Evolutionary conservation across 2,113 vertebrate species (phyloP).

Genomic region (Lipophrys pholis): DNA sequence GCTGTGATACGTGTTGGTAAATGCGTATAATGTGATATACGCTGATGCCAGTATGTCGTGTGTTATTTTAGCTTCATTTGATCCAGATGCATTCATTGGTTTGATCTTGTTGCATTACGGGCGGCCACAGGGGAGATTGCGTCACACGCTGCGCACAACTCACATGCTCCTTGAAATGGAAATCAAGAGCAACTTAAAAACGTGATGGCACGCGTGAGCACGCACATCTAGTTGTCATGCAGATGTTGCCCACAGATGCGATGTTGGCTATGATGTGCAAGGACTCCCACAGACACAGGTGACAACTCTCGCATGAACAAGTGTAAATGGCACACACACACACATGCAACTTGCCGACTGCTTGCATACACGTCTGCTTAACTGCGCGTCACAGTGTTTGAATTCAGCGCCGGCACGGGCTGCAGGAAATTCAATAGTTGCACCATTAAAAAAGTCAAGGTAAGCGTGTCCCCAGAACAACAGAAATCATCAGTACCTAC

Average conservation of each 20-base stretch:
- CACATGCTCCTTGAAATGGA: conserved; percentile 33
- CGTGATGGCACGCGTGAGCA: conserved; percentile 22
- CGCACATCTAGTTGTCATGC: conserved; percentile 36
- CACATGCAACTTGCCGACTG: neutral
- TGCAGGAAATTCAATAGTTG: conserved; percentile 5
- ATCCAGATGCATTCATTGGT: conserved; percentile 55
- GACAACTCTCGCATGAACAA: neutral
- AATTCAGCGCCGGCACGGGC: conserved; percentile 1
- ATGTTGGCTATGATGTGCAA: conserved; percentile 10
- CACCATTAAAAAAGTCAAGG: conserved; percentile 16
- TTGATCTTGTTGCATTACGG: conserved; percentile 52
- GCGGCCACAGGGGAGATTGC: conserved; percentile 7
- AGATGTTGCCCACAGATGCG: conserved; percentile 46
- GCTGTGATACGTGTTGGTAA: conserved; percentile 4
- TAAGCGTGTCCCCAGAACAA: conserved; percentile 2
- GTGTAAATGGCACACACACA: neutral
- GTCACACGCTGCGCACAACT: conserved; percentile 36
- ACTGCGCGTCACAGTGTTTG: neutral
- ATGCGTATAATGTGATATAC: conserved; percentile 17
- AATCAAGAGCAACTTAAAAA: conserved; percentile 31
- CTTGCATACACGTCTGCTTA: neutral
- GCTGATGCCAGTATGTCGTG: conserved; percentile 27
- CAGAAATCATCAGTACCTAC: conserved; percentile 5
- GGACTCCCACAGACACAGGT: neutral
- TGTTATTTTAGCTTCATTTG: conserved; percentile 61